Conservation (phyloP, 2,797 vertebrate genomes). For the Fistularia commersonii region DNA sequence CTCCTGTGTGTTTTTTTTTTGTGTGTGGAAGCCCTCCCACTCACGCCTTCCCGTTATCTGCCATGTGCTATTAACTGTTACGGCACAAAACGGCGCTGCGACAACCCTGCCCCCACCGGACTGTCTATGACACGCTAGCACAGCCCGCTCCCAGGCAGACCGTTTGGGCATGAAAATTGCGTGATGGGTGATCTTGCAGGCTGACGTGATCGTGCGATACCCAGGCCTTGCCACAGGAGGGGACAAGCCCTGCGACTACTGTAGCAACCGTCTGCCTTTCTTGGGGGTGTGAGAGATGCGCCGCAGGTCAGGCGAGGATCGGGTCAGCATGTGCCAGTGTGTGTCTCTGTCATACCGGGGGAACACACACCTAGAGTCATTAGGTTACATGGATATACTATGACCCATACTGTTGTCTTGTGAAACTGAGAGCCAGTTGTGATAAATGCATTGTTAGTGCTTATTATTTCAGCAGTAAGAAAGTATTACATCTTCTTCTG, state of each 20-base stretch:
- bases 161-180: slow-evolving; percentile 51
- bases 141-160: slow-evolving; percentile 37
- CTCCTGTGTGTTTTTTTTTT: background rate
- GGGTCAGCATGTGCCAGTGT: slow-evolving; percentile 13
- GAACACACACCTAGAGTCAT: slow-evolving; percentile 10
- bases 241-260: slow-evolving; percentile 25
- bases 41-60: background rate
- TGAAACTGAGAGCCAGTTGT: background rate
- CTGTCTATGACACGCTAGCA: slow-evolving; percentile 14
- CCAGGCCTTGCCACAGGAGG: slow-evolving; percentile 25
- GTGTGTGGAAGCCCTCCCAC: slow-evolving; percentile 7
- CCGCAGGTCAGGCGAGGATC: slow-evolving; percentile 5
- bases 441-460: background rate
- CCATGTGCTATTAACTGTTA: slow-evolving; percentile 18
- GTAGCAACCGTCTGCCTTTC: slow-evolving; percentile 35
- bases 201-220: slow-evolving; percentile 55
- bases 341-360: slow-evolving; percentile 7
- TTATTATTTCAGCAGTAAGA: too few species aligned
- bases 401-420: background rate
- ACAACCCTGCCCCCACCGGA: slow-evolving; percentile 16
- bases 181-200: slow-evolving; percentile 35
- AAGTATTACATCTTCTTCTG: too few species aligned
- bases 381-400: slow-evolving; percentile 12
- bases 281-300: background rate
- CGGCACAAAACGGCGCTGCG: background rate